Evolutionary conservation across 2,797 vertebrate genomes (phyloP).

Genomic region (Hyperoplus lanceolatus): DNA sequence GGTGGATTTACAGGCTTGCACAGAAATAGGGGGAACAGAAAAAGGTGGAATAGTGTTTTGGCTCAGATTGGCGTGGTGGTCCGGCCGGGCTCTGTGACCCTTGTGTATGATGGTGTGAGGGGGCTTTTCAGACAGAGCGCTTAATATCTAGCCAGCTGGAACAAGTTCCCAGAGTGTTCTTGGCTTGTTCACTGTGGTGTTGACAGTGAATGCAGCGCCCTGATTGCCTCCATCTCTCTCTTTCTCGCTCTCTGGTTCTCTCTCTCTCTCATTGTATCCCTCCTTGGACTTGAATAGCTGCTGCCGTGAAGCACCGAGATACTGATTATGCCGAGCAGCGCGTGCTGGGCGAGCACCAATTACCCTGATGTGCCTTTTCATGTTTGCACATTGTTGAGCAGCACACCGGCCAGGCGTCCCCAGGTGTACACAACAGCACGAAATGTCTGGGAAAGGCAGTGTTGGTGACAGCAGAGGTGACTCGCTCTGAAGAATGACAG

Average conservation of each 20-base stretch:
- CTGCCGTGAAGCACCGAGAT: constrained; percentile 39
- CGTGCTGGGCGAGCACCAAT: constrained; percentile 72
- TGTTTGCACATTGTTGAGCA: constrained; percentile 75
- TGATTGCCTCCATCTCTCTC: constrained; percentile 46
- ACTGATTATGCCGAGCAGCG: constrained; percentile 72
- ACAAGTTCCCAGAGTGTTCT: constrained; percentile 55
- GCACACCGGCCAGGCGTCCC: constrained; percentile 47
- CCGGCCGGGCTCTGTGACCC: constrained; percentile 52
- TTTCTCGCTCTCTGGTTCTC: neutral
- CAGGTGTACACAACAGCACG: constrained; percentile 35
- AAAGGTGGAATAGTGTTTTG: constrained; percentile 45
- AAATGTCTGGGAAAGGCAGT: constrained; percentile 29
- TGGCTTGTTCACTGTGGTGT: constrained; percentile 49
- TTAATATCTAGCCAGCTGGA: constrained; percentile 65
- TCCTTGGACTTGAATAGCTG: constrained; percentile 53
- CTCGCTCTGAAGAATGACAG: constrained; percentile 36
- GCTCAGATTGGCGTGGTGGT: constrained; percentile 24
- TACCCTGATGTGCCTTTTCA: constrained; percentile 75
- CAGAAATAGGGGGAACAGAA: constrained; percentile 44
- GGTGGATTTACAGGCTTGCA: constrained; percentile 28
- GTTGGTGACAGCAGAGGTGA: constrained; percentile 55
- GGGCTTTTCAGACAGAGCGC: constrained; percentile 58
- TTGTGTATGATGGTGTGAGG: constrained; percentile 55
- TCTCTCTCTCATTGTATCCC: constrained; percentile 14
- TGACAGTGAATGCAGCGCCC: constrained; percentile 58